Evolutionary conservation across 2,113 vertebrate genomes (phyloP), one percentile per base, ranked within the genome.

Genomic region (Antechinus flavipes): DNA sequence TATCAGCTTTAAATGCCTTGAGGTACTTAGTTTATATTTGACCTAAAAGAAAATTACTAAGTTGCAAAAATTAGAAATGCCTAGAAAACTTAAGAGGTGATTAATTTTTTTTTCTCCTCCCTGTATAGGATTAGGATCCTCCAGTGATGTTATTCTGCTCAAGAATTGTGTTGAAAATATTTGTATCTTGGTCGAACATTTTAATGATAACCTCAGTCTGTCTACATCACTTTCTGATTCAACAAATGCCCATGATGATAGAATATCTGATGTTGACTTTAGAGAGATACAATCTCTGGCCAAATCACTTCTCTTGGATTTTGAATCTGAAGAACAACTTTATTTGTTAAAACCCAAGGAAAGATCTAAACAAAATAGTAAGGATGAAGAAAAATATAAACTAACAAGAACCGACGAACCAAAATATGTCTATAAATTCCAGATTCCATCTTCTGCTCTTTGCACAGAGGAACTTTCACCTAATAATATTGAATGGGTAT

Each of bases 401-500:
- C 84, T 46, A 19, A 19, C 11, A 90, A 61, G 95, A 89, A 52
- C 0, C 11, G 91, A 97, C 92, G 95, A 98, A 52, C 98, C 98
- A 54, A 98, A 99, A 97, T 61, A 89, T 0, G 94, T 98, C 22
- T 97, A 96, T 26, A 95, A 97, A 26, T 95, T 98, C 10, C 97
- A 56, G 2, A 23, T 89, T 91, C 22, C 2, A 0, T 3, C 89
- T 96, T 35, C 22, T 2, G 23, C 91, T 22, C 26, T 0, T 1
- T 25, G 46, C 61, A 26, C 96, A 58, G 89, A 61, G 56, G 94
- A 95, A 30, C 49, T 91, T 94, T 93, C 94, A 35, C 96, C 98
- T 54, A 91, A 92, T 54, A 98, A 98, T 94, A 97, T 98, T 90
- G 98, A 98, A 54, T 99, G 99, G 99, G 99, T 99, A 16, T 99